Percentiles rank a stretch among this genome's conserved stretches.
Evolutionary conservation across 2,113 vertebrate species (phyloP).

Genomic region (Menura novaehollandiae): DNA sequence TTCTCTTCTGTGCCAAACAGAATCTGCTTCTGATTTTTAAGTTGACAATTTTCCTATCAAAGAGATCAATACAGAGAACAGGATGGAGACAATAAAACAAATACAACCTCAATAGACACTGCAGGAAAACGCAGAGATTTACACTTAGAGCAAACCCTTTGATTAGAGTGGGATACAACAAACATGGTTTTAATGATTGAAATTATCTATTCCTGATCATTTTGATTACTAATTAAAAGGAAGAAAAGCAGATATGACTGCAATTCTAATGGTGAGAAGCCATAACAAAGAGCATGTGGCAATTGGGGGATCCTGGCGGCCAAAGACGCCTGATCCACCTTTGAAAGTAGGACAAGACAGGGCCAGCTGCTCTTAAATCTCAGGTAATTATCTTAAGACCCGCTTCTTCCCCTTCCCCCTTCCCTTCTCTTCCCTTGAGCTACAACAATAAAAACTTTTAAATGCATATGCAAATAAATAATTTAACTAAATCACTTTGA

Average conservation of each 20-base stretch:
- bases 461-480: constrained; percentile 67
- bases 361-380: constrained; percentile 7
- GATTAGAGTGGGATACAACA: not conserved
- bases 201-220: not conserved
- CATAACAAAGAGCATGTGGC: not conserved
- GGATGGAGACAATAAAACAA: not conserved
- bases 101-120: not conserved
- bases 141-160: not conserved
- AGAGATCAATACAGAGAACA: not conserved
- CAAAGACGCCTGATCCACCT: not conserved
- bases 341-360: not conserved
- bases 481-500: constrained; percentile 67
- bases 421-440: not conserved
- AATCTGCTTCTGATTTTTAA: not conserved
- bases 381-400: constrained; percentile 38
- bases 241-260: not conserved
- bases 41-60: not conserved
- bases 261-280: not conserved
- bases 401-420: not conserved
- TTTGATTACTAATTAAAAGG: not conserved
- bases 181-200: not conserved
- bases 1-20: not conserved
- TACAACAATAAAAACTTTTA: constrained; percentile 55
- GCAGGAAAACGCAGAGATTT: not conserved
- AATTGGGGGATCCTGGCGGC: not conserved